Evolutionary conservation across 2,888 invertebrate genomes (phyloP).

Genomic region (Arenicola marina): DNA sequence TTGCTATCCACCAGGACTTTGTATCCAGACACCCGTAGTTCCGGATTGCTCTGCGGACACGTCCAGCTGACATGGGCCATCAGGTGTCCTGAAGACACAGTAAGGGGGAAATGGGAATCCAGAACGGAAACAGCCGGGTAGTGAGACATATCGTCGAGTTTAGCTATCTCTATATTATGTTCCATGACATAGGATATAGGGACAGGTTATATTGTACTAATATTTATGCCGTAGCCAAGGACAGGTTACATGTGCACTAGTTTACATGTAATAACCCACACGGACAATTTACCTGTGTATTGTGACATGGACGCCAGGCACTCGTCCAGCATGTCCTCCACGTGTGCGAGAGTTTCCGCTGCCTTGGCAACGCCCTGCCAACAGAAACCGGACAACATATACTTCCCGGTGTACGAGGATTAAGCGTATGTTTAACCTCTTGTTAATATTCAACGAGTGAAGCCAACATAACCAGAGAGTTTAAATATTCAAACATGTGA

Average conservation of each 20-base stretch:
- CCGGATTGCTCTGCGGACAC: slow-evolving; percentile 53
- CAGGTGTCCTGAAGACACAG: slow-evolving; percentile 48
- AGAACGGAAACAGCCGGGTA: too few species aligned
- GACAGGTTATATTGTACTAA: too few species aligned
- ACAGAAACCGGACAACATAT: background rate
- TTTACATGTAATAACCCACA: too few species aligned
- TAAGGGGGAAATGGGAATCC: background rate
- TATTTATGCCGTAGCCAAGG: too few species aligned
- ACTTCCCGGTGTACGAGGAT: background rate
- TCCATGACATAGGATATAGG: too few species aligned
- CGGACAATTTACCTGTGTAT: slow-evolving; percentile 53
- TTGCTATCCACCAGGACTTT: slow-evolving; percentile 61
- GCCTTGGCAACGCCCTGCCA: slow-evolving; percentile 16
- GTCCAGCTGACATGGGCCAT: slow-evolving; percentile 58
- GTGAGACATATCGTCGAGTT: too few species aligned
- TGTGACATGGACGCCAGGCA: slow-evolving; percentile 53
- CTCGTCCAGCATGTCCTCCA: slow-evolving; percentile 56
- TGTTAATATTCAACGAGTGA: too few species aligned
- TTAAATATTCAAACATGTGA: too few species aligned
- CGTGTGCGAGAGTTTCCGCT: slow-evolving; percentile 46
- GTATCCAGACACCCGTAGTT: slow-evolving; percentile 52
- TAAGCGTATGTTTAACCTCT: too few species aligned
- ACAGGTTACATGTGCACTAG: too few species aligned
- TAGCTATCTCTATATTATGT: too few species aligned
- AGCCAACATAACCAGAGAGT: too few species aligned